A percentile compares a stretch with the other conserved stretches of the same genome.
Conservation (phyloP, 2,113 vertebrate genomes). For the Vimba vimba region DNA sequence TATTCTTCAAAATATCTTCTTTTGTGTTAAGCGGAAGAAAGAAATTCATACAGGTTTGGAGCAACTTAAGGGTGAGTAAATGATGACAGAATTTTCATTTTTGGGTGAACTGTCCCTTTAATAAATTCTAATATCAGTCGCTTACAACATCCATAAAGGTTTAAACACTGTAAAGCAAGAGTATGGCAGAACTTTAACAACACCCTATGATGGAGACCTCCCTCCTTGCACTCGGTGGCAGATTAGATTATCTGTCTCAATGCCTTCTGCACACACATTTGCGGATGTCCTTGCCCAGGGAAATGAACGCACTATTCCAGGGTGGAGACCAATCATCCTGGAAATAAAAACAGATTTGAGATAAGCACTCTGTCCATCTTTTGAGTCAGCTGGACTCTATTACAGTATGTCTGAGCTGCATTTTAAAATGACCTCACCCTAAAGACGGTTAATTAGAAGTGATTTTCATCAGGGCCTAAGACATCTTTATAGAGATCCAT, state of each 20-base stretch:
- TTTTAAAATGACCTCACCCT: conserved; percentile 30
- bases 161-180: background rate
- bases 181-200: conserved; percentile 10
- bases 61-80: too few relatives aligned
- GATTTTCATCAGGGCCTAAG: conserved; percentile 47
- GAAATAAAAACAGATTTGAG: conserved; percentile 60
- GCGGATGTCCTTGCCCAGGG: conserved; percentile 60
- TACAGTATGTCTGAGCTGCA: background rate
- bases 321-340: conserved; percentile 57
- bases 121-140: background rate
- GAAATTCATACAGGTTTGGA: too few relatives aligned
- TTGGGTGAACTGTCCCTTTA: too few relatives aligned
- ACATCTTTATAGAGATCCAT: conserved; percentile 9
- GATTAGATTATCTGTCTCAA: conserved; percentile 59
- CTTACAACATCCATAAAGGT: background rate
- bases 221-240: conserved; percentile 37
- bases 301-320: conserved; percentile 59
- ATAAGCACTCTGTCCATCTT: conserved; percentile 43
- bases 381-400: conserved; percentile 5
- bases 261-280: conserved; percentile 48
- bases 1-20: too few relatives aligned
- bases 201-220: conserved; percentile 44
- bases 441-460: conserved; percentile 34
- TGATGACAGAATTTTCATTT: too few relatives aligned
- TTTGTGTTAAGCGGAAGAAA: too few relatives aligned